Percentiles rank a stretch among this genome's conserved stretches.
Evolutionary conservation across 2,113 vertebrate genomes (phyloP).

Genomic region (Solenodon paradoxus): DNA sequence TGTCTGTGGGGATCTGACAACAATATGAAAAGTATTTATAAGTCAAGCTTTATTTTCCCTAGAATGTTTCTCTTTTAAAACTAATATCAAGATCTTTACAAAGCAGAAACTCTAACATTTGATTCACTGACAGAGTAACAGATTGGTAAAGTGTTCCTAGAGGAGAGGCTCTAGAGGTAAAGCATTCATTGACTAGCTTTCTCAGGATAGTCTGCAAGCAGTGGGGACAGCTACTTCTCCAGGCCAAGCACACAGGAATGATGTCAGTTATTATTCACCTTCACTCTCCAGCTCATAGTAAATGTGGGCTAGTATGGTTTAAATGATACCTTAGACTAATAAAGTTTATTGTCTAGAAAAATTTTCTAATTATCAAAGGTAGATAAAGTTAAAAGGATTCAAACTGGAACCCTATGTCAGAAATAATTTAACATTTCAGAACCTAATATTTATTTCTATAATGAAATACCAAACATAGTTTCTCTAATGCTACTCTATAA

Average conservation of each 20-base stretch:
- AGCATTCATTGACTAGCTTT: not conserved
- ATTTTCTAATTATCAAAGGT: not conserved
- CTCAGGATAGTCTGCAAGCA: not conserved
- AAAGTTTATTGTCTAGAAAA: not conserved
- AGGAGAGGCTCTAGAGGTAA: not conserved
- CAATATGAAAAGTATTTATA: not conserved
- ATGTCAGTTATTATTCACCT: not conserved
- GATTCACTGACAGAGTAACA: not conserved
- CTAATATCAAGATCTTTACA: not conserved
- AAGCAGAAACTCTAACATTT: not conserved
- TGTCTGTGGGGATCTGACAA: constrained; percentile 76
- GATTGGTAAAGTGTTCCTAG: not conserved
- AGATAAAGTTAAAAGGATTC: not conserved
- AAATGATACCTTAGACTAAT: not conserved
- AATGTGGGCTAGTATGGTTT: fast-evolving
- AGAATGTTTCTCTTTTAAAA: not conserved
- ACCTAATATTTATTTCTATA: not conserved
- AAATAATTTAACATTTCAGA: not conserved
- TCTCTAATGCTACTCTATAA: not conserved
- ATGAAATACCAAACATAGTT: not conserved
- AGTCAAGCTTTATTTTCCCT: not conserved
- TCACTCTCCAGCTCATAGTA: not conserved
- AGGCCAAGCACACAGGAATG: fast-evolving
- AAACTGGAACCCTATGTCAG: not conserved
- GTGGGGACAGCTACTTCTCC: not conserved